Conservation (phyloP, 2,797 vertebrate genomes). For the Melopsittacus undulatus region DNA sequence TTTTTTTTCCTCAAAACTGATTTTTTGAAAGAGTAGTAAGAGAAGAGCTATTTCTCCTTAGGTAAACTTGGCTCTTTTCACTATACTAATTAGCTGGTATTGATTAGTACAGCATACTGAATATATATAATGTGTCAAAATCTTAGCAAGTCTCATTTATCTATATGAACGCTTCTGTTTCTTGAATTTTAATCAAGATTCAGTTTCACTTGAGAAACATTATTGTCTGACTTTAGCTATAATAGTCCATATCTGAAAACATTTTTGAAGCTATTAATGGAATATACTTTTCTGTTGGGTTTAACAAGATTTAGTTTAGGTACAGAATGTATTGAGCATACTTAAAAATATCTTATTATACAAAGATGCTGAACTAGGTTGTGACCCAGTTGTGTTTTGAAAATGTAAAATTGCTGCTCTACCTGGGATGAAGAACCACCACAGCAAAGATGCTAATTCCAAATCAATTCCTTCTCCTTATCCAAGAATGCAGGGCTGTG, state of each 20-base stretch:
- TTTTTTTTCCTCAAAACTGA: not conserved
- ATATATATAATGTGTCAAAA: not conserved
- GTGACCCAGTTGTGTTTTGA: not conserved
- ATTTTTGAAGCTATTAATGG: not conserved
- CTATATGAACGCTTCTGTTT: not conserved
- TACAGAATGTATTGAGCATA: not conserved
- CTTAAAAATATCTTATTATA: not conserved
- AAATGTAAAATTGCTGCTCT: not conserved
- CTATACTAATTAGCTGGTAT: not conserved
- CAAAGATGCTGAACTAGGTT: not conserved
- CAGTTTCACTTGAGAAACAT: not conserved
- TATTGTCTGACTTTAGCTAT: not conserved
- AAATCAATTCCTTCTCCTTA: not conserved
- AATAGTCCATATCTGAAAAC: not conserved
- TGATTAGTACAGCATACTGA: not conserved
- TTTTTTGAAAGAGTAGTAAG: not conserved
- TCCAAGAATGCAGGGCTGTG: rapidly evolving
- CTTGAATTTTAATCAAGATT: not conserved
- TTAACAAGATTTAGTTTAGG: not conserved
- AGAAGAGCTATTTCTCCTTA: not conserved
- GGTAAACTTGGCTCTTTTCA: not conserved
- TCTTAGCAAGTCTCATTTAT: not conserved
- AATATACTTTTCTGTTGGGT: not conserved
- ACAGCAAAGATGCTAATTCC: not conserved
- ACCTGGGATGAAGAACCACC: not conserved